These are phyloP conservation scores for Macrotus californicus DNA, from an alignment of 2,113 vertebrate species.

Conservation along the genomic window DNA sequence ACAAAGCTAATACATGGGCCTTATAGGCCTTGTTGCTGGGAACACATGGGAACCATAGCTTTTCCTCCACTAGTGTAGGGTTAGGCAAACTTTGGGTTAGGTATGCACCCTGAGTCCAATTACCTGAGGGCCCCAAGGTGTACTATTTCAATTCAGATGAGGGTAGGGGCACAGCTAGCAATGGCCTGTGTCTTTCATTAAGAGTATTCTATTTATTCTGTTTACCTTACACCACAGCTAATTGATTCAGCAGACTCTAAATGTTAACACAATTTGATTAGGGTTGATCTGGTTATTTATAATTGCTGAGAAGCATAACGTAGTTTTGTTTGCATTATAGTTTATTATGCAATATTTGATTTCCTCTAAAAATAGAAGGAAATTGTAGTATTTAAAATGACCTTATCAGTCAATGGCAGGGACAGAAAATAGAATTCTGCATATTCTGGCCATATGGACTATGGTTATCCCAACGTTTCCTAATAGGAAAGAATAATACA, in stretches of 20 bases:
- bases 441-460: constrained; percentile 6
- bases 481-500: constrained; percentile 38
- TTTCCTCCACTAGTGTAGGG: background rate
- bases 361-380: constrained; percentile 64
- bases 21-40: background rate
- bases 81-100: background rate
- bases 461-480: background rate
- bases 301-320: constrained; percentile 48
- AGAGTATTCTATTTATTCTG: constrained; percentile 2
- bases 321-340: constrained; percentile 33
- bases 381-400: constrained; percentile 51
- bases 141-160: background rate
- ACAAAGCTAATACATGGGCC: background rate
- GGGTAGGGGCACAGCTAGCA: background rate
- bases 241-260: constrained; percentile 34
- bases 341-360: constrained; percentile 62
- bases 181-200: background rate
- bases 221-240: constrained; percentile 42
- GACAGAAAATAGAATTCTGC: constrained; percentile 37
- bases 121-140: background rate
- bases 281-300: constrained; percentile 51
- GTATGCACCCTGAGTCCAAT: background rate
- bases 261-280: constrained; percentile 35
- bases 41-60: background rate
- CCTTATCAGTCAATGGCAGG: constrained; percentile 36